Base-by-base conservation (phyloP, 2,113 vertebrate genomes). In the Hydrochoerus hydrochaeris region DNA sequence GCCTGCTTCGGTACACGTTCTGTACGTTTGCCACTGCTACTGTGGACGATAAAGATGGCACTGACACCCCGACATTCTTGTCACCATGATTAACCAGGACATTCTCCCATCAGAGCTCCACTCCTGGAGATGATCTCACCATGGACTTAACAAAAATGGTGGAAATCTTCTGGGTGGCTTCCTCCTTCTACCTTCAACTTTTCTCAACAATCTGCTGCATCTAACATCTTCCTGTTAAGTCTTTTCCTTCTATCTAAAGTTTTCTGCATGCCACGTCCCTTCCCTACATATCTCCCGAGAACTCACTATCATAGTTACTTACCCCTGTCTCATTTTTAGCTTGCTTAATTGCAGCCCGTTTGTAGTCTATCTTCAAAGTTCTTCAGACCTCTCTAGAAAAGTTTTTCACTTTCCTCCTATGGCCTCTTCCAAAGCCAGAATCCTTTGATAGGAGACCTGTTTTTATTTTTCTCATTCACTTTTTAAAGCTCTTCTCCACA, bases 401-500 rank as follows among this genome's bases (percentile, higher is more conserved):
- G 87, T 28, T 84, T 52, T 95, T 69, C 46, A 46, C 7, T 80
- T 91, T 65, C 62, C 46, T 5, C 28, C 24, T 69, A 2, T 78
- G 65, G 30, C 38, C 28, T 80, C 49, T 89, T 94, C 38, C 35
- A 49, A 77, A 95, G 54, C 57, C 38, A 95, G 89, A 84, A 78
- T 86, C 80, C 30, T 94, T 93, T 49, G 49, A 44, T 81, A 20
- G 86, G 73, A 93, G 49, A 85, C 17, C 69, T 69, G 14, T 35
- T 95, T n/a, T 57, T 88, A 73, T 58, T 86, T 89, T 65, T 95
- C 63, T 84, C 81, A 46, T 65, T 95, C 6, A 20, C 52, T 95
- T 80, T 81, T 75, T 41, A 63, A n/a, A 88, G 57, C 5, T 28
- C 14, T 58, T 52, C 3, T 90, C 35, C 38, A 44, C 20, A 58